Evolutionary conservation across 2,113 vertebrate species (phyloP).

Genomic region (Dasyurus viverrinus): DNA sequence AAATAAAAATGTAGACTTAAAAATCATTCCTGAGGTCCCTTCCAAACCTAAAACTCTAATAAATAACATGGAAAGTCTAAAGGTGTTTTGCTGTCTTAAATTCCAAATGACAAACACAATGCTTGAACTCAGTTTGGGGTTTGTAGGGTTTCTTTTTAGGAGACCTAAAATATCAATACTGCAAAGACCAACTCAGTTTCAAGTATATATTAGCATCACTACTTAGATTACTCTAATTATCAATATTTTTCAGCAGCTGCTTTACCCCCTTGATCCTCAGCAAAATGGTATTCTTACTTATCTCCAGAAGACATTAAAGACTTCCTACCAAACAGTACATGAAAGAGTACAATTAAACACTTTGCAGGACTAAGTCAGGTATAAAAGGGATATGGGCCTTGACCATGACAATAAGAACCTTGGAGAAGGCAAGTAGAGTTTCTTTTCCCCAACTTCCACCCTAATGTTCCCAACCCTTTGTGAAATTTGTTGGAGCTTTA

Average conservation of each 20-base stretch:
- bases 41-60: not conserved
- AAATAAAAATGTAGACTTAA: not conserved
- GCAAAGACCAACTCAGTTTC: not conserved
- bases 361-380: not conserved
- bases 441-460: not conserved
- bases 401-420: not conserved
- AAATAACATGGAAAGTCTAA: not conserved
- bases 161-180: not conserved
- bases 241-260: not conserved
- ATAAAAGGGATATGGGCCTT: not conserved
- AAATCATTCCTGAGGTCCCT: not conserved
- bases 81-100: not conserved
- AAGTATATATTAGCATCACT: not conserved
- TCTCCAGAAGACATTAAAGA: not conserved
- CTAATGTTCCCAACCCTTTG: not conserved
- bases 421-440: not conserved
- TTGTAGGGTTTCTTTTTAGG: not conserved
- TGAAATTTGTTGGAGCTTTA: not conserved
- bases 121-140: not conserved
- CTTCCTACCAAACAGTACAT: constrained; percentile 50
- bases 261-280: not conserved
- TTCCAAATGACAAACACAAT: not conserved
- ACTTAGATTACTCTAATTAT: not conserved
- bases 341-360: not conserved
- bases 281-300: constrained; percentile 20